Evolutionary conservation across 2,888 invertebrate species (phyloP), one percentile per base, ranked within the genome.

Genomic region (Leptopterna dolabrata): DNA sequence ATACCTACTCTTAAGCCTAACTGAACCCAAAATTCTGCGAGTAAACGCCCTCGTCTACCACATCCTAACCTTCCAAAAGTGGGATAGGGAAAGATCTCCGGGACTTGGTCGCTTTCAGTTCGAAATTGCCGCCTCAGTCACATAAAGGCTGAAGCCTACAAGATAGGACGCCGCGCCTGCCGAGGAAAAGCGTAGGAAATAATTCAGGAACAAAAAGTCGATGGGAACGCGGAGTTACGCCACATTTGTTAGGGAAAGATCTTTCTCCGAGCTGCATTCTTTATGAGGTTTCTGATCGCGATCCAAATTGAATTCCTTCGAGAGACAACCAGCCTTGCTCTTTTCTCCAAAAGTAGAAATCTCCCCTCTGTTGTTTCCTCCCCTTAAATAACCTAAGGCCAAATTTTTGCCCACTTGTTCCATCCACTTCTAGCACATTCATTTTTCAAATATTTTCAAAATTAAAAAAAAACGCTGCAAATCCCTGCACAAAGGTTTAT

Each of bases 241-340:
- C 78, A 47, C 78, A 78, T 78, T 78, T 45, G 78, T 78, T 78
- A 24, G 45, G 78, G 63, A 27, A 63, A 78, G 45, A 78, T 78
- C 43, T 78, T 45, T 3, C 78, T 45, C 78, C 78, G 36, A 36
- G 78, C 78, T 78, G 78, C 78, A 78, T 78, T 78, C 78, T 78
- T 78, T 78, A 78, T 78, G 78, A 47, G 78, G 45, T 78, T 78
- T 78, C 78, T 78, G 78, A 78, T 78, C 78, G 78, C 78, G 78
- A 78, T 78, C 78, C 78, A 78, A 78, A 78, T 78, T 78, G 78
- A 78, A 78, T 78, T 78, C 78, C 78, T 45, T 45, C 45, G 78
- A 19, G 16, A 78, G 78, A 47, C n/a, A 11, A 19, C 45, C 43
- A 36, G 76, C 14, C 73, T 73, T 13, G 13, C 76, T 76, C 19